Evolutionary conservation across 2,888 invertebrate species (phyloP), one percentile per base, ranked within the genome.

Genomic region (Timema podura): DNA sequence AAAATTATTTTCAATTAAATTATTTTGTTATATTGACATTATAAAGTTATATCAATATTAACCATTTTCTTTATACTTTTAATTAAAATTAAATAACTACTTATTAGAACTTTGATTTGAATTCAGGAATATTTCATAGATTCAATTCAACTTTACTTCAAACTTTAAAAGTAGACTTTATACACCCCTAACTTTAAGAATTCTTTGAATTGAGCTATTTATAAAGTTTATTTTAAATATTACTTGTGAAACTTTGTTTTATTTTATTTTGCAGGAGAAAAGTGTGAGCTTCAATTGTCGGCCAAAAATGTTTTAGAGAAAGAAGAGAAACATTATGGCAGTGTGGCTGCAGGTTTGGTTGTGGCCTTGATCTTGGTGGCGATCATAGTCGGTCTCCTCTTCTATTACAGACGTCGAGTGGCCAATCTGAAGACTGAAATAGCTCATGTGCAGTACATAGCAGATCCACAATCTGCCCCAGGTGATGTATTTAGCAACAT

Each of bases 381-480:
- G 13, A 86, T 90, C 15, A 85, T 88, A 8, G 85, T 87, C 0
- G 82, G 85, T 15, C 83, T 91, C 0, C 84, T 90, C 76, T 82
- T 93, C 74, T 94, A 95, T 82, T 93, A 93, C 81, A 87, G 91
- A 75, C 86, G 91, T 74, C 86, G 93, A 65, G 92, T 95, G 30
- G 87, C 88, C 45, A 90, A 90, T 81, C 85, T 95, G 44, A 95
- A 95, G 82, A 89, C 91, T 46, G 94, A 95, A 83, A 91, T 95
- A 69, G 91, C 91, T 5, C 92, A 93, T 79, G 95, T 93, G 45
- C 92, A 93, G 77, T 96, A 95, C 78, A 92, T 90, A 47, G 91
- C 91, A 6, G 92, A 95, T 79, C 91, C 93, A 0, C 85, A 84
- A 75, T 83, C 84, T 66, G 85, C 87, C 71, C 85, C 87, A 74